Evolutionary conservation across 2,113 vertebrate species (phyloP), one percentile per base, ranked within the genome.

Genomic region (Hippocampus guttulatus): DNA sequence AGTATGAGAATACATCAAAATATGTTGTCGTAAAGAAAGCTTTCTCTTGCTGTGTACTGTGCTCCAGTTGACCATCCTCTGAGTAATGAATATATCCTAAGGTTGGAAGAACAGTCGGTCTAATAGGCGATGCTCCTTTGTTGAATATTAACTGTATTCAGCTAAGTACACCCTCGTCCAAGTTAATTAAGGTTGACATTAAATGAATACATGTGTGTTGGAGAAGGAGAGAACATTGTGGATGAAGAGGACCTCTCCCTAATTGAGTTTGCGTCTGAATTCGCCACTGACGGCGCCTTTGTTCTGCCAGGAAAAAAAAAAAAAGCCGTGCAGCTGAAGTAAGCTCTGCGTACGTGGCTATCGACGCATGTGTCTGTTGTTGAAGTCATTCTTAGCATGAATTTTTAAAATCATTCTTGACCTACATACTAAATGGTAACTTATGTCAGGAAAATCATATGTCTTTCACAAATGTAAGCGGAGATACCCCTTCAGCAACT

Each of bases 171-270:
- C 76, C 73, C 86, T 75, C 71, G 75, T 88, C 82, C 81, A 76
- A 90, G 84, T 90, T 92, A 92, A 93, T 93, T 92, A 90, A 57
- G 80, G 83, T 69, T 91, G 89, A 92, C 91, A 90, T 92, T 91
- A 92, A 91, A 92, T 88, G 87, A 91, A 86, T 77, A 77, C 84
- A 85, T 84, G 90, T 85, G 83, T 88, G 83, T 80, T 76, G 74
- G 73, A 74, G 84, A 85, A 81, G 78, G 78, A 79, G 79, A 76
- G 75, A 73, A 81, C 81, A 84, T 75, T 81, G 83, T 18, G 74
- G 81, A 84, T 79, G 88, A 79, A 76, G 78, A 83, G 83, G 86
- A 81, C 80, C 85, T 83, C 76, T 68, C 69, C 78, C 82, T 92
- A 92, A 92, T 91, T 90, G 87, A 89, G 84, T 92, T 92, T 90